Conservation (phyloP, 2,113 vertebrate species). For the Chaetodon trifascialis region DNA sequence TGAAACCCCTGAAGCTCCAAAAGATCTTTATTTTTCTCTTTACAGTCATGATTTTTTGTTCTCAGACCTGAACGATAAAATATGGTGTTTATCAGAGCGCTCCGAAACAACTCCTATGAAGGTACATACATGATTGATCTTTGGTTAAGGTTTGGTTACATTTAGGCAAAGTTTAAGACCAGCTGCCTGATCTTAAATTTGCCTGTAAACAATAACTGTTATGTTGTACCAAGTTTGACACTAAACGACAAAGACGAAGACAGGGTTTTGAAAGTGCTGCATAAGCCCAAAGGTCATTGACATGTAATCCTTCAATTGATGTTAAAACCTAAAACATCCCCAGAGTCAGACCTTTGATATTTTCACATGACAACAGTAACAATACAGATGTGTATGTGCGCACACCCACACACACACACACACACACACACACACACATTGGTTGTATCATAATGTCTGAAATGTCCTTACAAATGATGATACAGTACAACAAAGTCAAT, state of each 20-base stretch:
- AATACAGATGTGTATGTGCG: neutral
- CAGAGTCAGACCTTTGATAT: slow-evolving; percentile 30
- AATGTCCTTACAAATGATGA: slow-evolving; percentile 60
- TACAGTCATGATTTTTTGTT: no score
- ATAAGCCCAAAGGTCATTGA: neutral
- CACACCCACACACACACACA: slow-evolving; percentile 21
- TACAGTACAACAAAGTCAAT: slow-evolving; percentile 59
- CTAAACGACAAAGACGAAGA: neutral
- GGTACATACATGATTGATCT: no score
- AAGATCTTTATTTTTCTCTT: no score
- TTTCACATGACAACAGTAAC: slow-evolving; percentile 8
- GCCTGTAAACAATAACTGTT: no score
- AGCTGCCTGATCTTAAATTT: no score
- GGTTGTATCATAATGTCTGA: slow-evolving; percentile 49
- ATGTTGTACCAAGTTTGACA: neutral
- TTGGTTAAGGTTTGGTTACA: no score
- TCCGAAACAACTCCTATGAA: no score
- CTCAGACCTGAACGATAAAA: no score
- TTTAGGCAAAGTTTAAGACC: no score
- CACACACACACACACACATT: slow-evolving; percentile 21
- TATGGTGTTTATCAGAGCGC: no score
- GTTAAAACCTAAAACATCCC: slow-evolving; percentile 39
- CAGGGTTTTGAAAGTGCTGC: neutral
- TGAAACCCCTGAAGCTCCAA: no score
- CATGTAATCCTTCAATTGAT: slow-evolving; percentile 28